These are phyloP conservation scores for Psilanteris sp. DNA, from an alignment of 1,140 invertebrate genomes.

Conservation along the genomic window DNA sequence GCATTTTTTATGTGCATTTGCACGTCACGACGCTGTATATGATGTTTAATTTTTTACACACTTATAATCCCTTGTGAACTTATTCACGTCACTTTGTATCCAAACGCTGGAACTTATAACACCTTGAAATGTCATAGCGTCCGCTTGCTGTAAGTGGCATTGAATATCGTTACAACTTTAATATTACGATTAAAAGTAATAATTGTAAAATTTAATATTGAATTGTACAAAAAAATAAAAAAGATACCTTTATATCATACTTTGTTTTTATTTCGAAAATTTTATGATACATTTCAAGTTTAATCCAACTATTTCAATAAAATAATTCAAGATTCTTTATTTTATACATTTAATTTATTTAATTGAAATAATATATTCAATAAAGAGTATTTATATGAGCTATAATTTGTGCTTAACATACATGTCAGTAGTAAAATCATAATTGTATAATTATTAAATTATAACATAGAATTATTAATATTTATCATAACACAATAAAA, in stretches of 20 bases:
- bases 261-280: conserved; percentile 34
- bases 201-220: conserved; percentile 60
- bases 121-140: conserved; percentile 30
- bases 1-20: conserved; percentile 11
- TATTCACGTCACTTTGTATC: conserved; percentile 27
- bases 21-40: no score
- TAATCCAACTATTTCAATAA: no score
- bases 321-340: no score
- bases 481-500: no score
- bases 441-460: no score
- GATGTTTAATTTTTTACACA: conserved; percentile 8
- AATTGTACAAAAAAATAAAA: conserved; percentile 58
- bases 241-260: conserved; percentile 51
- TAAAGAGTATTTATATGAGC: no score
- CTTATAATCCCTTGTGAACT: conserved; percentile 19
- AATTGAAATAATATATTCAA: no score
- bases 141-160: conserved; percentile 47
- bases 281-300: no score
- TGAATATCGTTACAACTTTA: conserved; percentile 57
- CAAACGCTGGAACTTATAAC: conserved; percentile 14
- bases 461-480: no score
- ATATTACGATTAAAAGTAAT: conserved; percentile 50
- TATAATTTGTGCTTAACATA: no score
- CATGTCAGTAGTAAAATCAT: no score
- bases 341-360: no score